phyloP scores from a whole-genome alignment of 2,888 invertebrate species.

The Entomobrya proxima region DNA sequence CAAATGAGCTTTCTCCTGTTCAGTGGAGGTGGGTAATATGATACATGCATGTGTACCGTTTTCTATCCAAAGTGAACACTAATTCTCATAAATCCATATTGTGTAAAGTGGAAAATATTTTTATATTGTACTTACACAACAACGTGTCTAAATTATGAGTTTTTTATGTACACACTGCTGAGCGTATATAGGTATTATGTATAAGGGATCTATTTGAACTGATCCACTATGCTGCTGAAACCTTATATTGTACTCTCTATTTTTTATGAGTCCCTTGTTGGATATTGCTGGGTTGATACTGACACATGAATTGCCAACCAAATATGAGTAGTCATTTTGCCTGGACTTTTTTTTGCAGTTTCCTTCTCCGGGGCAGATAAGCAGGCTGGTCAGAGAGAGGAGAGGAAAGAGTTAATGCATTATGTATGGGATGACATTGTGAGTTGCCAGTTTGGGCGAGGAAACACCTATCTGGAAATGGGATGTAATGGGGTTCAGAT shows the following conservation, averaged over 20 bases:
- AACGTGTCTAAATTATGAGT: constrained; percentile 2
- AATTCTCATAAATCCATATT: constrained; percentile 26
- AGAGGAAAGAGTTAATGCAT: not conserved
- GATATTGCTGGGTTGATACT: constrained; percentile 41
- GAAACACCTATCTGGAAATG: not conserved
- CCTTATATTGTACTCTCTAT: constrained; percentile 5
- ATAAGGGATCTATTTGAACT: too few species aligned
- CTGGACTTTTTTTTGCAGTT: not conserved
- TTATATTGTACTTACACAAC: not conserved
- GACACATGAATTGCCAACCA: constrained; percentile 30
- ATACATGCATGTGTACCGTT: not conserved
- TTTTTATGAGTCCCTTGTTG: constrained; percentile 49
- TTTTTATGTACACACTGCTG: not conserved
- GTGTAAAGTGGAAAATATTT: not conserved
- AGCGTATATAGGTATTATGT: not conserved
- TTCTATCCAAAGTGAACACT: not conserved
- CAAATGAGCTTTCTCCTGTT: not conserved
- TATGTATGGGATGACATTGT: constrained; percentile 25
- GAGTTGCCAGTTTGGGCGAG: not conserved
- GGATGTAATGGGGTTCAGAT: not conserved
- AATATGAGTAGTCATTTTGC: constrained; percentile 39
- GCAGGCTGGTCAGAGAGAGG: not conserved
- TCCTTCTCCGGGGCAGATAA: not conserved
- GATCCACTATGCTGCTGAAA: not conserved
- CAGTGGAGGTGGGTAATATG: not conserved